Base-by-base conservation (phyloP, 2,888 invertebrate genomes). In the Agrochola lota region DNA sequence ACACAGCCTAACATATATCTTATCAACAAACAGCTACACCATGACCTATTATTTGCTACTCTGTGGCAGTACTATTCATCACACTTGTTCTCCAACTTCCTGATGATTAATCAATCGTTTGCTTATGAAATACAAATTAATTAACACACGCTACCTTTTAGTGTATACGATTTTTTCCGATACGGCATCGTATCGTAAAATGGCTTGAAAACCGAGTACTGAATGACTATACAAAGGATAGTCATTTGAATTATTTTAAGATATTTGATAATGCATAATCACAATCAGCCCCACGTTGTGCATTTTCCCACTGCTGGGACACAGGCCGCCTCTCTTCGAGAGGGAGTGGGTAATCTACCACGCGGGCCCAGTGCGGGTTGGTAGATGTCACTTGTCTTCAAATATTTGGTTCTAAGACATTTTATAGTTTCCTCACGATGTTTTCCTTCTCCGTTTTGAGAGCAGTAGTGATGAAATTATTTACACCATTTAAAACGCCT, bases 81-180 rank as follows among this genome's bases (percentile, higher is more conserved):
- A 78, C 68, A 72, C 76, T 79, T 79, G 76, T 81, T 78, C 66
- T 5, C 63, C 74, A 80, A 84, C 81, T 84, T 81, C 63, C 82
- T 68, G 72, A 83, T 75, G 57, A 87, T 85, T 85, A 81, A 93
- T 91, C 89, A 90, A 80, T 87, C 91, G 87, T 90, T 90, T 88
- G 90, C 88, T 90, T 91, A 91, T 92, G 91, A 91, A 91, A 91
- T 91, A 90, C 87, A 89, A 92, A 92, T 92, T 92, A 91, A 93
- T 93, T 92, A 92, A 89, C 89, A 86, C 72, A 72, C n/a, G 40
- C 35, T 30, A 1, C 60, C 57, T 68, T 81, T 76, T 76, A 85
- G 64, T 60, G 1, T 46, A 20, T 2, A 63, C 67, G 67, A 82
- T 0, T 3, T 55, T n/a, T n/a, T n/a, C n/a, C 49, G 9, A 52